Evolutionary conservation across 2,888 invertebrate species (phyloP).

Genomic region (Cetonia aurata): DNA sequence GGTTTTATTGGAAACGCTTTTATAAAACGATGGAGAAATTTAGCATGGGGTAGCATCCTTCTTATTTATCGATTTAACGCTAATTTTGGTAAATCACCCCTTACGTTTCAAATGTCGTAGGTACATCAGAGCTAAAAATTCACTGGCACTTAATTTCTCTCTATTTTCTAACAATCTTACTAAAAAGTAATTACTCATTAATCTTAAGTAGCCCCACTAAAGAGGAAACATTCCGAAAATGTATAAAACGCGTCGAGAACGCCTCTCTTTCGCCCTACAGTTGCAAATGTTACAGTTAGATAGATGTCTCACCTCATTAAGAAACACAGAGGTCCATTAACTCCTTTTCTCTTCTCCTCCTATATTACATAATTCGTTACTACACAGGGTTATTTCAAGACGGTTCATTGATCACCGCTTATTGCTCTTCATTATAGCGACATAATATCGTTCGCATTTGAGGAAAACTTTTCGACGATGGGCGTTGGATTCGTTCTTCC

Average conservation of each 20-base stretch:
- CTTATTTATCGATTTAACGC: no score
- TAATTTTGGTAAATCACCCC: no score
- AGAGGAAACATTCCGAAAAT: slow-evolving; percentile 26
- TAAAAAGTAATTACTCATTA: slow-evolving; percentile 14
- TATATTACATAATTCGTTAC: slow-evolving; percentile 37
- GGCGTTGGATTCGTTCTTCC: no score
- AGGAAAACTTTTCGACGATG: slow-evolving; percentile 1
- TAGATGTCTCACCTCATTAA: slow-evolving; percentile 42
- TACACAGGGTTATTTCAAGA: slow-evolving; percentile 33
- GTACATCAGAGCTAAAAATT: no score
- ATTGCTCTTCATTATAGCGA: slow-evolving; percentile 22
- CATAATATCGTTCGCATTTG: slow-evolving; percentile 26
- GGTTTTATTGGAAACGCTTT: no score
- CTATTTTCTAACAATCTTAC: no score
- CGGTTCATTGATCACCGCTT: slow-evolving; percentile 36
- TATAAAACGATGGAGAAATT: no score
- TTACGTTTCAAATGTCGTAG: no score
- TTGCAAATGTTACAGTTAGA: slow-evolving; percentile 39
- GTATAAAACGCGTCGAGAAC: slow-evolving; percentile 18
- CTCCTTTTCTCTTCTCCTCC: slow-evolving; percentile 6
- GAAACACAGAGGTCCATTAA: slow-evolving; percentile 34
- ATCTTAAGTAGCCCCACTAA: slow-evolving; percentile 10
- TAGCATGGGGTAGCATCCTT: no score
- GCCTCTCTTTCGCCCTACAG: slow-evolving; percentile 2
- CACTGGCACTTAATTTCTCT: no score